Evolutionary conservation across 2,113 vertebrate species (phyloP).

Genomic region (Oncorhynchus nerka): DNA sequence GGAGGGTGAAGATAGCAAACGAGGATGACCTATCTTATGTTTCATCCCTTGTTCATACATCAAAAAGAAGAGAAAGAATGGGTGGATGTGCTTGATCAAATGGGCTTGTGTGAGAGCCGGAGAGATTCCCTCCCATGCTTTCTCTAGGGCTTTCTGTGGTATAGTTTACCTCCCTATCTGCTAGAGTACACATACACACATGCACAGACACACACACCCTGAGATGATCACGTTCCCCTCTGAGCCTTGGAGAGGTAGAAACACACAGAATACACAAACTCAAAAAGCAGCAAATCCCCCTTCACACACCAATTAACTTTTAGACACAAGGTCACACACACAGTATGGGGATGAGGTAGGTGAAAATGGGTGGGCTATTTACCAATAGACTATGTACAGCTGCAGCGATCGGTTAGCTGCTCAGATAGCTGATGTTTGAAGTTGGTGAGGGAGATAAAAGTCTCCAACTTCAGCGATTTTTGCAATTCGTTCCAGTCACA

Average conservation of each 20-base stretch:
- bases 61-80: constrained; percentile 48
- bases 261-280: not conserved
- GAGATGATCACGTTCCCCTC: not conserved
- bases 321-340: not conserved
- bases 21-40: constrained; percentile 8
- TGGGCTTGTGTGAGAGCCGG: constrained; percentile 21
- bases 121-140: constrained; percentile 43
- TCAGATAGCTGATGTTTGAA: too few species aligned
- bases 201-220: not conserved
- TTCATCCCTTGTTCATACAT: constrained; percentile 43
- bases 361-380: too few species aligned
- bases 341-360: too few species aligned
- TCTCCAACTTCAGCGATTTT: too few species aligned
- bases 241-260: not conserved
- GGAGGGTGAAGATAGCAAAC: constrained; percentile 16
- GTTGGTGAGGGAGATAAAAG: too few species aligned
- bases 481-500: too few species aligned
- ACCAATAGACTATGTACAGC: too few species aligned
- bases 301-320: not conserved
- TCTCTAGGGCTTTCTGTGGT: constrained; percentile 19
- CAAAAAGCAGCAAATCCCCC: not conserved
- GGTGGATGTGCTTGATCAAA: constrained; percentile 52
- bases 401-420: too few species aligned
- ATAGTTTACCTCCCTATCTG: not conserved
- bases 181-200: not conserved